Evolutionary conservation across 2,797 vertebrate species (phyloP).

Genomic region (Anolis apletophallus): DNA sequence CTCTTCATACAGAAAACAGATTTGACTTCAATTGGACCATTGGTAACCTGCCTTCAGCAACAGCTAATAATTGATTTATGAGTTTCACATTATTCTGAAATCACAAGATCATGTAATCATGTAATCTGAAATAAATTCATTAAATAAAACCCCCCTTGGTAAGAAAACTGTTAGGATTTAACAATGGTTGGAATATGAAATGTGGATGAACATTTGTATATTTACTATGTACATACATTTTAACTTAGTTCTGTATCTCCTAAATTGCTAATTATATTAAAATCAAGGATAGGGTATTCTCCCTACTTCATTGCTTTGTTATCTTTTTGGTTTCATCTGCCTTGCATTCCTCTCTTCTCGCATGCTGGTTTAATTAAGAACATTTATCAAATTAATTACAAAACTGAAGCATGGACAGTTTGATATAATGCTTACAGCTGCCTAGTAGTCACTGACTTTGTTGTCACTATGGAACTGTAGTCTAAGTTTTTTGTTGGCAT

Average conservation of each 20-base stretch:
- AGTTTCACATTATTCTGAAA: slow-evolving; percentile 24
- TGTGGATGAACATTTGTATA: neutral
- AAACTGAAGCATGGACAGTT: neutral
- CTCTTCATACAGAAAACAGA: neutral
- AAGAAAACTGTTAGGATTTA: neutral
- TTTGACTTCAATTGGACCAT: neutral
- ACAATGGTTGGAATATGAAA: neutral
- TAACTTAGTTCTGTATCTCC: neutral
- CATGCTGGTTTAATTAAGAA: neutral
- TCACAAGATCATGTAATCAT: slow-evolving; percentile 15
- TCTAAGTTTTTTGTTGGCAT: neutral
- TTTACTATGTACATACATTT: neutral
- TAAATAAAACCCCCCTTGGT: neutral
- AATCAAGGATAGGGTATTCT: no score
- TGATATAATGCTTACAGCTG: neutral
- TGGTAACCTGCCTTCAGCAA: neutral
- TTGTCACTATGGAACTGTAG: neutral
- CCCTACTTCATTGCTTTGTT: neutral
- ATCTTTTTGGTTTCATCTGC: neutral
- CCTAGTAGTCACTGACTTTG: neutral
- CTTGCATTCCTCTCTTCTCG: neutral
- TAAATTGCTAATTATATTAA: neutral
- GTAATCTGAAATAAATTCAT: slow-evolving; percentile 24
- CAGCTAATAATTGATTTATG: neutral
- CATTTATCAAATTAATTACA: neutral